These are phyloP conservation scores for Pyrrhura leucotis DNA, from an alignment of 2,797 vertebrate genomes.

Conservation along the genomic window DNA sequence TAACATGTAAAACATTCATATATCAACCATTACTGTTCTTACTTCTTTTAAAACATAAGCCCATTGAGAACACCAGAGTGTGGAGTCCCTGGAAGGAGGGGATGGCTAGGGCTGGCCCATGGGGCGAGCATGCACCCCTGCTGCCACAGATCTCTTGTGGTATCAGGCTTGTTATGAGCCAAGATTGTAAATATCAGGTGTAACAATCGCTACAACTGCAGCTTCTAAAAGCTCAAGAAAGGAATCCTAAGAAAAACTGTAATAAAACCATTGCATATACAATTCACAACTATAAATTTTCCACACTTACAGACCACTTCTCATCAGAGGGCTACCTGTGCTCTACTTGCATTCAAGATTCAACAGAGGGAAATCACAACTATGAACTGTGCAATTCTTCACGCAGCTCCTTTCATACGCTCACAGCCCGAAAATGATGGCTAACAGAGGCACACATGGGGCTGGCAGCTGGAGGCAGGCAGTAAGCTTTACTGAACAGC, in stretches of 20 bases:
- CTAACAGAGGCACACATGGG: neutral
- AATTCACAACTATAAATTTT: neutral
- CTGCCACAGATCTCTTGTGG: neutral
- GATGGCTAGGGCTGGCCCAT: neutral
- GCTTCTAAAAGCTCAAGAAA: neutral
- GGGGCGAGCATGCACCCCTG: accelerated
- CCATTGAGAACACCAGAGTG: accelerated
- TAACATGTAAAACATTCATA: neutral
- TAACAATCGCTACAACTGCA: neutral
- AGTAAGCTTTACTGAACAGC: neutral
- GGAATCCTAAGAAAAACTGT: neutral
- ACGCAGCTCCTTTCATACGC: neutral
- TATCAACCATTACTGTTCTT: neutral
- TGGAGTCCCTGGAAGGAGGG: neutral
- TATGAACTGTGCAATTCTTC: neutral
- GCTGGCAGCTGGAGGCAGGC: neutral
- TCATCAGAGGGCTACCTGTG: neutral
- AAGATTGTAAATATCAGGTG: neutral
- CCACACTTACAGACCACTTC: neutral
- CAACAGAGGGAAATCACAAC: neutral
- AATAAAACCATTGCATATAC: accelerated
- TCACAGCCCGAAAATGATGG: neutral
- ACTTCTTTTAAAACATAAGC: neutral
- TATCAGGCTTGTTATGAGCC: neutral
- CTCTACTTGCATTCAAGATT: neutral